Percentiles rank a stretch among this genome's conserved stretches.
These are phyloP conservation scores for Solen grandis DNA, from an alignment of 1,140 invertebrate species.

Conservation along the genomic window DNA sequence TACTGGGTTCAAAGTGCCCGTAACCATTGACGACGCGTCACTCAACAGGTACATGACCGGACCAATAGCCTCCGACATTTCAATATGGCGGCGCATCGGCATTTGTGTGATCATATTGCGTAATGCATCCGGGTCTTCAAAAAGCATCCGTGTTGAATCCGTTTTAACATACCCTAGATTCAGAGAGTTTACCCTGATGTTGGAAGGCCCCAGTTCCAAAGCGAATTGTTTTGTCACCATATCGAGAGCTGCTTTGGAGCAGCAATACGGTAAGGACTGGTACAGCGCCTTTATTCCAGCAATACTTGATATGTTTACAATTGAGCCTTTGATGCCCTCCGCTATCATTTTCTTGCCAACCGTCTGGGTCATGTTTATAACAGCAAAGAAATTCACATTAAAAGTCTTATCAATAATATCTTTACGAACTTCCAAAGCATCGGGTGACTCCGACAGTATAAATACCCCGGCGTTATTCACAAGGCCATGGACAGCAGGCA, in stretches of 20 bases:
- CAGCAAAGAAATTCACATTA: not conserved
- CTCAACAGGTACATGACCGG: slow-evolving; percentile 20
- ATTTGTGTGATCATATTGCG: not conserved
- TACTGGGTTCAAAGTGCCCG: slow-evolving; percentile 17
- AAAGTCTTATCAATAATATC: slow-evolving; percentile 7
- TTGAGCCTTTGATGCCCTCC: slow-evolving; percentile 8
- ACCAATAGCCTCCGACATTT: not conserved
- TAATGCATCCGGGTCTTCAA: not conserved
- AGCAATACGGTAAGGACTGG: not conserved
- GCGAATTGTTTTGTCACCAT: slow-evolving; percentile 31
- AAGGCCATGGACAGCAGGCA: slow-evolving; percentile 86
- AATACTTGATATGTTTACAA: slow-evolving; percentile 32
- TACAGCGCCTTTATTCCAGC: not conserved
- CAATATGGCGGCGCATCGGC: not conserved
- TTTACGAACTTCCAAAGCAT: not conserved
- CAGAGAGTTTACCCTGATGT: slow-evolving; percentile 31
- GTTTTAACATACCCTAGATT: slow-evolving; percentile 32
- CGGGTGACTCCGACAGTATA: too few relatives aligned
- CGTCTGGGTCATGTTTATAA: slow-evolving; percentile 21
- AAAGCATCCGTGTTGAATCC: not conserved
- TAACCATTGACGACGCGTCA: slow-evolving; percentile 18
- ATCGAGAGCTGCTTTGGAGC: slow-evolving; percentile 27
- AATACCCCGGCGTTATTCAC: slow-evolving; percentile 94
- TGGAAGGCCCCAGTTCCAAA: slow-evolving; percentile 22
- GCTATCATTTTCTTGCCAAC: slow-evolving; percentile 16